phyloP scores from a whole-genome alignment of 2,888 invertebrate genomes.

The Dasysyrphus tricinctus region DNA sequence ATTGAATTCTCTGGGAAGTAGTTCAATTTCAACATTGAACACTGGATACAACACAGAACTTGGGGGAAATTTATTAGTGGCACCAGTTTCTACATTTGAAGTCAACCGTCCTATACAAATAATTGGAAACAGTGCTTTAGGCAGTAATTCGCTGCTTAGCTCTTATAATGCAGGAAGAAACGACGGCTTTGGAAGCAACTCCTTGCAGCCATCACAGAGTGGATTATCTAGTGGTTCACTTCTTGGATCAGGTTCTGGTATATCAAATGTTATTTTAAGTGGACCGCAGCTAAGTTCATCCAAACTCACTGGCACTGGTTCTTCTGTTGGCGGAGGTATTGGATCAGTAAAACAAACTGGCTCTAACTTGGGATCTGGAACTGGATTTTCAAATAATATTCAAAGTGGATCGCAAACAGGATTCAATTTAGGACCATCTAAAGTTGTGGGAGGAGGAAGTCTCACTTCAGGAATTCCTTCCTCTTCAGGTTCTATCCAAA shows the following conservation, averaged over 20 bases:
- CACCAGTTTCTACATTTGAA: background rate
- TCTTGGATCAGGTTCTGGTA: background rate
- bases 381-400: background rate
- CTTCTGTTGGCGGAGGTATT: background rate
- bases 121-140: background rate
- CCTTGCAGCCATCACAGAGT: conserved; percentile 1
- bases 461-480: background rate
- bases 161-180: background rate
- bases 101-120: background rate
- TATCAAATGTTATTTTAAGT: background rate
- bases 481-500: background rate
- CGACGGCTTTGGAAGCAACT: conserved; percentile 13
- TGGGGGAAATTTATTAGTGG: background rate
- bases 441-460: background rate
- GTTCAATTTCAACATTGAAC: background rate
- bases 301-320: background rate
- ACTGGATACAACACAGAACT: background rate
- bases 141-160: background rate
- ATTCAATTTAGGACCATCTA: background rate
- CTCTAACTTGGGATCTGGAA: background rate
- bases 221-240: background rate
- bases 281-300: background rate
- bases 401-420: conserved; percentile 6
- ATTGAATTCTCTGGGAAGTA: background rate
- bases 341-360: background rate